These are phyloP conservation scores for Distichodus sexfasciatus DNA, from an alignment of 2,797 vertebrate species.

Conservation along the genomic window DNA sequence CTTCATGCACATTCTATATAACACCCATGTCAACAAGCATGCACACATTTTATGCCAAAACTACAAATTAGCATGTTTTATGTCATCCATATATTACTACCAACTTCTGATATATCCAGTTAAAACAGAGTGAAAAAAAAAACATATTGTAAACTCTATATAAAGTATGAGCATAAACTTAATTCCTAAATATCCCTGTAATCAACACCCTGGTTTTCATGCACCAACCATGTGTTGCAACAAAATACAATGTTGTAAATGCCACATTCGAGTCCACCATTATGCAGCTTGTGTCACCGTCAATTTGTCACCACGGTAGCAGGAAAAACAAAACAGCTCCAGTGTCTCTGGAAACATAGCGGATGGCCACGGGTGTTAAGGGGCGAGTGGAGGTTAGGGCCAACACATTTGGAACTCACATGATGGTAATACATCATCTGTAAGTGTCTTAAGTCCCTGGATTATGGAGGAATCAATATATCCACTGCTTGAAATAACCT, in stretches of 20 bases:
- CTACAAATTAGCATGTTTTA: too few species aligned
- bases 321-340: slow-evolving; percentile 44
- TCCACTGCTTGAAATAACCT: slow-evolving; percentile 57
- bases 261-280: slow-evolving; percentile 40
- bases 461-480: slow-evolving; percentile 41
- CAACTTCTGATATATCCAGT: too few species aligned
- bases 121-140: too few species aligned
- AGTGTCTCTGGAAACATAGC: slow-evolving; percentile 15
- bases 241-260: slow-evolving; percentile 36
- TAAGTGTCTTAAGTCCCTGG: slow-evolving; percentile 43
- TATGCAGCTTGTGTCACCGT: slow-evolving; percentile 45
- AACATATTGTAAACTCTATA: too few species aligned
- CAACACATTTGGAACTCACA: slow-evolving; percentile 25
- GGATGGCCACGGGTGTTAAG: slow-evolving; percentile 9
- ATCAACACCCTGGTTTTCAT: neutral
- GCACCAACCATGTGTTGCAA: slow-evolving; percentile 29
- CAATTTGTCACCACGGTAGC: slow-evolving; percentile 45
- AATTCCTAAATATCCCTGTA: neutral
- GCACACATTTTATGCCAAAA: too few species aligned
- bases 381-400: neutral
- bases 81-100: too few species aligned
- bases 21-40: too few species aligned
- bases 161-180: too few species aligned
- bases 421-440: slow-evolving; percentile 47
- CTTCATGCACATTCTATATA: too few species aligned